Evolutionary conservation across 2,888 invertebrate species (phyloP).

Genomic region (Harmothoe impar): DNA sequence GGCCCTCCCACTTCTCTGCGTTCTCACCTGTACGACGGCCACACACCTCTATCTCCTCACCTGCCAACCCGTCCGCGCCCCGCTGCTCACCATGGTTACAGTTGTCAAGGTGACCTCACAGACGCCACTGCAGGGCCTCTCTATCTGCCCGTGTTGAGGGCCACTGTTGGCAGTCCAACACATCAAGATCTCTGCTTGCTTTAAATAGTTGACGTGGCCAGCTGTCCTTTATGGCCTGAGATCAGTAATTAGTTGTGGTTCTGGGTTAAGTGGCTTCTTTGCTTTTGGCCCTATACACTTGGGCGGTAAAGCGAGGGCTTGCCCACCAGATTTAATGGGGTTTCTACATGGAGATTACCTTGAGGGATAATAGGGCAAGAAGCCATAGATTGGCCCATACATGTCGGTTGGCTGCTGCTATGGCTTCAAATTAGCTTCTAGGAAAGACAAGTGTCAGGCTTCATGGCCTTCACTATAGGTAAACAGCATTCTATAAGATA

Average conservation of each 20-base stretch:
- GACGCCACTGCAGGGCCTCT: not conserved
- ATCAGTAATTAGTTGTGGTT: constrained; percentile 5
- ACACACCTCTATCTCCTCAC: constrained; percentile 3
- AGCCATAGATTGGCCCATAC: constrained; percentile 31
- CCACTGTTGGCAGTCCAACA: not conserved
- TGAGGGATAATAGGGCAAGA: constrained; percentile 1
- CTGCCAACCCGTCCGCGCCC: constrained; percentile 2
- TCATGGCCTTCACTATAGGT: not conserved
- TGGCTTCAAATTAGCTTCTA: constrained; percentile 7
- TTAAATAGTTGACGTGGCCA: not conserved
- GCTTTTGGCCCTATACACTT: not conserved
- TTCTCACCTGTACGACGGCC: not conserved
- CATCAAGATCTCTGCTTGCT: not conserved
- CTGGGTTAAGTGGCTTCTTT: constrained; percentile 6
- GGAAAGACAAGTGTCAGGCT: not conserved
- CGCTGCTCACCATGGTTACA: constrained; percentile 13
- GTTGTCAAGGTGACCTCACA: constrained; percentile 37
- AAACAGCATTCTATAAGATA: too few species aligned
- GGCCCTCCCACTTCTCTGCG: not conserved
- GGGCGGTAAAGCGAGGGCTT: not conserved
- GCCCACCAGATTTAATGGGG: not conserved
- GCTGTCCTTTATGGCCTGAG: not conserved
- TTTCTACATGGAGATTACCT: not conserved
- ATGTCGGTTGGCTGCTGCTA: not conserved
- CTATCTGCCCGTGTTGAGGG: not conserved